These are phyloP conservation scores for Drosophila funebris DNA, from an alignment of 1,140 invertebrate species.

Conservation along the genomic window DNA sequence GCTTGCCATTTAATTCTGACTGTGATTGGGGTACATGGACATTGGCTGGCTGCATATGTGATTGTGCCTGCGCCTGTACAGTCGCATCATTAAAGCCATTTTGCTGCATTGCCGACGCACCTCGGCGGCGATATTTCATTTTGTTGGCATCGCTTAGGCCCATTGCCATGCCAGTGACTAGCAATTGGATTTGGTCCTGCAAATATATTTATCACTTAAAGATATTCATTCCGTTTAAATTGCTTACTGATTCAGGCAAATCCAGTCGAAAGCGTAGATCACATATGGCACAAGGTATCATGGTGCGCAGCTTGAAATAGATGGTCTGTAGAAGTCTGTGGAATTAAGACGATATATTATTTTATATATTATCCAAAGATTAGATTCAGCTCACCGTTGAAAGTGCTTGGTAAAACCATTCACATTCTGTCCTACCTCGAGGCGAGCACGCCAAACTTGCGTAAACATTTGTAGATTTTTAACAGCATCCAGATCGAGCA, in stretches of 20 bases:
- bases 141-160: slow-evolving; percentile 87
- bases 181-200: slow-evolving; percentile 94
- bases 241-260: slow-evolving; percentile 88
- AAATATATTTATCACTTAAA: neutral
- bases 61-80: slow-evolving; percentile 18
- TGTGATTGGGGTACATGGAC: slow-evolving; percentile 50
- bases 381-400: slow-evolving; percentile 64
- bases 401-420: slow-evolving; percentile 87
- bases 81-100: slow-evolving; percentile 55
- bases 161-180: slow-evolving; percentile 89
- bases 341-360: neutral
- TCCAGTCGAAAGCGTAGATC: slow-evolving; percentile 92
- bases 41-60: neutral
- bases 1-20: slow-evolving; percentile 66
- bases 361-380: neutral
- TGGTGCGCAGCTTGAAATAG: slow-evolving; percentile 92
- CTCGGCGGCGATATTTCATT: slow-evolving; percentile 82
- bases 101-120: slow-evolving; percentile 36
- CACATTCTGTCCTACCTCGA: slow-evolving; percentile 86
- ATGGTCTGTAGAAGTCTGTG: slow-evolving; percentile 87
- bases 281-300: slow-evolving; percentile 92
- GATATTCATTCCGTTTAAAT: neutral
- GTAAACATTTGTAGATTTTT: slow-evolving; percentile 95
- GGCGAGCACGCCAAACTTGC: slow-evolving; percentile 91
- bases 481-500: slow-evolving; percentile 87